Evolutionary conservation across 2,797 vertebrate species (phyloP).

Genomic region (Adelosebastes latens): DNA sequence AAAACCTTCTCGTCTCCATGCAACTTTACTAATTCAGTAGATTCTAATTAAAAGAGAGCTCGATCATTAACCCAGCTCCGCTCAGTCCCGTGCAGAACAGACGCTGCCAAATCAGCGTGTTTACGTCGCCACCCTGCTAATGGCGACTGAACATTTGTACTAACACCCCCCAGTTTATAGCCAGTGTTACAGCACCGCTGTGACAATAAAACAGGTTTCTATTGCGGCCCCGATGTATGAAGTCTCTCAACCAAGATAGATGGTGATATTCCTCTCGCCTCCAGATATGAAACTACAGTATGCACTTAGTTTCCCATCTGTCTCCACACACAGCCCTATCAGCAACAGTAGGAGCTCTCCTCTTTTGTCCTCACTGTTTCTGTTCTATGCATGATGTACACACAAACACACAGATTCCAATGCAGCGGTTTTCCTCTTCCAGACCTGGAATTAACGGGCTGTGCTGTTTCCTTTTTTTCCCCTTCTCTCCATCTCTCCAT

Average conservation of each 20-base stretch:
- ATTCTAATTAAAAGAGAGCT: not conserved
- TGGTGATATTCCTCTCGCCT: conserved; percentile 51
- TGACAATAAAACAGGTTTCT: conserved; percentile 55
- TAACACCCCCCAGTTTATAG: conserved; percentile 48
- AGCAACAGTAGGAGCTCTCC: conserved; percentile 16
- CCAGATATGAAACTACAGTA: conserved; percentile 56
- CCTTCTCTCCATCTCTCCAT: conserved; percentile 15
- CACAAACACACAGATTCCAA: not conserved
- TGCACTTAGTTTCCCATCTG: conserved; percentile 50
- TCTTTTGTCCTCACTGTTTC: conserved; percentile 9
- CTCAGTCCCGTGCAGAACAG: conserved; percentile 7
- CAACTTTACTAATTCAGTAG: not conserved
- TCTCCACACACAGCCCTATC: conserved; percentile 42
- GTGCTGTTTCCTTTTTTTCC: conserved; percentile 5
- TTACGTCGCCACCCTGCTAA: conserved; percentile 32
- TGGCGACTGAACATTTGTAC: conserved; percentile 36
- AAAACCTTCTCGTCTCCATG: not conserved
- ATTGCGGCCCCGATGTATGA: conserved; percentile 35
- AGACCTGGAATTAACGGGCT: conserved; percentile 30
- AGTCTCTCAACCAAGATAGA: conserved; percentile 60
- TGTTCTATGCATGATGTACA: conserved; percentile 1
- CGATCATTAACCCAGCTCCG: not conserved
- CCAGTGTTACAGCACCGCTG: conserved; percentile 19
- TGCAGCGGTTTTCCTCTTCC: conserved; percentile 16
- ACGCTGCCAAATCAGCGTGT: conserved; percentile 11